Base-by-base conservation (phyloP, 2,797 vertebrate species). In the Microctenopoma lineatum region DNA sequence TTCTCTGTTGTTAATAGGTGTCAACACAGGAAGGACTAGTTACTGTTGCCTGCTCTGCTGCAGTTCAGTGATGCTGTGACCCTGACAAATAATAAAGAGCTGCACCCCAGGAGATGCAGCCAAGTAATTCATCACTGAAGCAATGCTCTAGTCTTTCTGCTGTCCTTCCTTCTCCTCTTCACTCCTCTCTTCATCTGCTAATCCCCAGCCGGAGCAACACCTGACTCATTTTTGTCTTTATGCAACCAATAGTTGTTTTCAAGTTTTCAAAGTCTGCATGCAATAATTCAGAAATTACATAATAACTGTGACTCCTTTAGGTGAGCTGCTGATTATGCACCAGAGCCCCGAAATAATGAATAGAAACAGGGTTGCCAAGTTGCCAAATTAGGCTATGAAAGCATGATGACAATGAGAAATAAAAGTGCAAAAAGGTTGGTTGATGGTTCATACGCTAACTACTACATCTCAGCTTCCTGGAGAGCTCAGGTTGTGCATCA, bases 51-150 rank as follows among this genome's bases (percentile, higher is more conserved):
- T 68, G 44, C 50, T 46, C 66, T 70, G 61, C 80, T 27, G 57
- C 70, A 80, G 80, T 83, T 80, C 68, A 65, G 39, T 29, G 59
- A 64, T 68, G 77, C 74, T 47, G 71, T 72, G 81, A 87, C 71
- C 70, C 66, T 88, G 84, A 84, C 75, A 79, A 79, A 75, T 81
- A 90, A 91, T 79, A 88, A 90, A 91, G 84, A 80, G 79, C 70
- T 62, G 68, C 63, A 67, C 85, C 70, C 77, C 51, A 59, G 81
- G 85, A 83, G 73, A 72, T 34, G 59, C 29, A 54, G 66, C 67
- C 73, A 81, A 75, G 73, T 34, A 80, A 89, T 86, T 77, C 70
- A 79, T 92, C 86, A 81, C 73, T 66, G 70, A 85, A 75, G 70
- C 70, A 75, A 86, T 81, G 74, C 73, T 75, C 55, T 53, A 82